Percentiles rank a stretch among this genome's conserved stretches.
phyloP scores from a whole-genome alignment of 2,113 vertebrate genomes.

The Octodon degus region DNA sequence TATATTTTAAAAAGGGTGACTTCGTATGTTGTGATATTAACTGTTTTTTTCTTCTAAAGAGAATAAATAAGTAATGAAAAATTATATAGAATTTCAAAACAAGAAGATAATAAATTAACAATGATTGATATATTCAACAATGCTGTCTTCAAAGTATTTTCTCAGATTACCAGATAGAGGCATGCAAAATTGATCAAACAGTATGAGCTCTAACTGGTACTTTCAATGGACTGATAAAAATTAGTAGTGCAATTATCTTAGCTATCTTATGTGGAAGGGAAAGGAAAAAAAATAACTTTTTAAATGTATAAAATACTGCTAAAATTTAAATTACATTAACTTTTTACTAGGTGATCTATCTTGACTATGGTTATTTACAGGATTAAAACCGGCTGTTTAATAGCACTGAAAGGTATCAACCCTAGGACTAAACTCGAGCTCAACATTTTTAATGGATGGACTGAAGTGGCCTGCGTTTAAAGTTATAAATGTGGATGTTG shows the following conservation, averaged over 20 bases:
- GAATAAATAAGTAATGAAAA: too few relatives aligned
- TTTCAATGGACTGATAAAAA: too few relatives aligned
- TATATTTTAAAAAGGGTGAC: background rate
- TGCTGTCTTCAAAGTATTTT: too few relatives aligned
- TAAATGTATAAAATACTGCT: background rate
- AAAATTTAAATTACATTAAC: background rate
- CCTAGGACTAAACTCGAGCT: background rate
- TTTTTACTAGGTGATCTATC: background rate
- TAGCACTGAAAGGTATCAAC: background rate
- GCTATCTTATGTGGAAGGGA: too few relatives aligned
- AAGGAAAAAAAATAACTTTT: background rate
- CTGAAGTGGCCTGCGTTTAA: background rate
- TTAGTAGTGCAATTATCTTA: too few relatives aligned
- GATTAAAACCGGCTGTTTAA: background rate
- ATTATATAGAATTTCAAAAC: too few relatives aligned
- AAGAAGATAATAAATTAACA: too few relatives aligned
- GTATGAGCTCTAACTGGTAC: too few relatives aligned
- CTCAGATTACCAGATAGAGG: too few relatives aligned
- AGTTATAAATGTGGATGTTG: background rate
- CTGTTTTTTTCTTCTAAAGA: too few relatives aligned
- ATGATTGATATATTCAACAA: too few relatives aligned
- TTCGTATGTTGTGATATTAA: background rate
- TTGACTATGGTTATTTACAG: background rate
- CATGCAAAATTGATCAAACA: too few relatives aligned
- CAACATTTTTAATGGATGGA: background rate